phyloP scores from a whole-genome alignment of 2,888 invertebrate genomes.

The Ophioninae sp. region DNA sequence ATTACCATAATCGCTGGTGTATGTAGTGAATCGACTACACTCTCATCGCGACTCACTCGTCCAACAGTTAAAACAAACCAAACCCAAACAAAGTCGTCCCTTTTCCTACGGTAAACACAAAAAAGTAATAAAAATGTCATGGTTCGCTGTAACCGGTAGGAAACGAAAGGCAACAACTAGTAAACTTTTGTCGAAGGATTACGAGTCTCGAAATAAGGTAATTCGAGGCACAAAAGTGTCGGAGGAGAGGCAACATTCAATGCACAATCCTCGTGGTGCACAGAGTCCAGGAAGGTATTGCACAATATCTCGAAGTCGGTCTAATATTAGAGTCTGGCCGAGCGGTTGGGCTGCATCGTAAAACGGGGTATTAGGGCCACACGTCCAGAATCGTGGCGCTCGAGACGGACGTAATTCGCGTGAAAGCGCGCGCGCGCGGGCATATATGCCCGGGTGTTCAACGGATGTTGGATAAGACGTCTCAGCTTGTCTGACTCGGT shows the following conservation, averaged over 20 bases:
- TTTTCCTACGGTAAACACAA: no score
- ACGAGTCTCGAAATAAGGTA: background rate
- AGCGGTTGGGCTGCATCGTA: conserved; percentile 43
- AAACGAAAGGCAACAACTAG: background rate
- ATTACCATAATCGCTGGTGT: no score
- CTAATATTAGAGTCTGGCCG: conserved; percentile 44
- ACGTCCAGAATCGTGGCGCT: conserved; percentile 30
- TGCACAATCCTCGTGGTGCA: conserved; percentile 5
- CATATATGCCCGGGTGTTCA: conserved; percentile 14
- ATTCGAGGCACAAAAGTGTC: background rate
- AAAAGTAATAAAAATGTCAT: no score
- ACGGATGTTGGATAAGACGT: conserved; percentile 55
- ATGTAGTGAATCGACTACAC: no score
- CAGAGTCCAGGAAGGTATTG: conserved; percentile 19
- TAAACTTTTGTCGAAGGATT: background rate
- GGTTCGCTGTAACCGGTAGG: background rate
- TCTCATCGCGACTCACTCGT: no score
- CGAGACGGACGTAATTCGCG: conserved; percentile 36
- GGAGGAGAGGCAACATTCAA: background rate
- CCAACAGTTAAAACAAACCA: no score
- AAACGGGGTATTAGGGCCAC: conserved; percentile 49
- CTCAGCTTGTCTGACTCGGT: conserved; percentile 20
- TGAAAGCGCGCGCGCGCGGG: conserved; percentile 16
- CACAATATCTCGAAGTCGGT: conserved; percentile 32
- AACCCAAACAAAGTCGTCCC: no score